Conservation (phyloP, 2,797 vertebrate genomes). For the Sebastolobus alascanus region DNA sequence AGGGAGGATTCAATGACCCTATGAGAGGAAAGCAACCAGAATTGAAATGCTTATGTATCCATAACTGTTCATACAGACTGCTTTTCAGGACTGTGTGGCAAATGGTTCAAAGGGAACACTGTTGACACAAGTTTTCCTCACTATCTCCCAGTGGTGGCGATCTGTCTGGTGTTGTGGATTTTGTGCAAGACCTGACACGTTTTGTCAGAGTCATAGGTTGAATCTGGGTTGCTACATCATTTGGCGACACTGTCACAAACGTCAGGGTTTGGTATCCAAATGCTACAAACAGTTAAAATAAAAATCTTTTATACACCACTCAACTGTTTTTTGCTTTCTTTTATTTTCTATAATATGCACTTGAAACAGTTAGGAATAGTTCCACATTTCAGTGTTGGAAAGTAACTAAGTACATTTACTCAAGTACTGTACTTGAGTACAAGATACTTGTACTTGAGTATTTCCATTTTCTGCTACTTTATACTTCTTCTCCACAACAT, state of each 20-base stretch:
- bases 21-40: neutral
- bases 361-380: neutral
- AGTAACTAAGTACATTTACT: neutral
- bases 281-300: constrained; percentile 2
- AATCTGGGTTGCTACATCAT: constrained; percentile 48
- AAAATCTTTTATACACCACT: neutral
- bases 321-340: neutral
- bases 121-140: constrained; percentile 39
- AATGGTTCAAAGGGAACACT: neutral
- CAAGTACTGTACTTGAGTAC: no score
- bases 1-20: neutral
- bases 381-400: neutral
- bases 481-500: no score
- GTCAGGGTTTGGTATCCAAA: constrained; percentile 7
- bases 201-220: constrained; percentile 50
- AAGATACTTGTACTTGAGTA: neutral
- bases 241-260: neutral
- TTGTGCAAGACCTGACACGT: constrained; percentile 42
- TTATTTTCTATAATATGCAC: neutral
- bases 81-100: neutral
- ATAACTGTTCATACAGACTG: neutral
- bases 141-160: constrained; percentile 4
- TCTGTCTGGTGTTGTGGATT: constrained; percentile 33
- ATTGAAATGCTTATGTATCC: neutral
- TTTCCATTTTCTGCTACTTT: neutral